These are phyloP conservation scores for Antrozous pallidus DNA, from an alignment of 2,797 vertebrate species.

Conservation along the genomic window DNA sequence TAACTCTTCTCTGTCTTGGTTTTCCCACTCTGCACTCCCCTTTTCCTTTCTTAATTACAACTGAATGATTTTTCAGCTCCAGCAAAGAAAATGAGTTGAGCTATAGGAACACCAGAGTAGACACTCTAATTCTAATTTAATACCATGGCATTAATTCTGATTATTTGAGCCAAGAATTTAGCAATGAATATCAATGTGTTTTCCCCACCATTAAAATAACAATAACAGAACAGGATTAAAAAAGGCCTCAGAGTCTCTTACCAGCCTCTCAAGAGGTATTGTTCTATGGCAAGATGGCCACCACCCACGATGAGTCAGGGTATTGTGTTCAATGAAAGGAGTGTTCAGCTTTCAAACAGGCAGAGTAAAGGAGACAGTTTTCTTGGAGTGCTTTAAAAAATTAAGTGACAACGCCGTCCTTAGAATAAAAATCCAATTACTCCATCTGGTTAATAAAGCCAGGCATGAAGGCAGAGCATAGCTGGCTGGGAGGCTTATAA, in stretches of 20 bases:
- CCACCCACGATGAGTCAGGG: slow-evolving; percentile 33
- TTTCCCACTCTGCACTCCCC: not conserved
- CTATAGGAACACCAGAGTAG: slow-evolving; percentile 43
- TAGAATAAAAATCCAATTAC: slow-evolving; percentile 63
- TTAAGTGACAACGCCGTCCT: slow-evolving; percentile 55
- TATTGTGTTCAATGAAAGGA: not conserved
- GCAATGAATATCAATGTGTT: slow-evolving; percentile 54
- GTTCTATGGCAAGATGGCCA: slow-evolving; percentile 46
- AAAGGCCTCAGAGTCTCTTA: slow-evolving; percentile 38
- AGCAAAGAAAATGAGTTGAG: slow-evolving; percentile 56
- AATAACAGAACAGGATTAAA: slow-evolving; percentile 8
- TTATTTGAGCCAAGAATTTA: slow-evolving; percentile 60
- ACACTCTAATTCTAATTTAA: slow-evolving; percentile 67
- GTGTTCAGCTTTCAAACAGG: not conserved
- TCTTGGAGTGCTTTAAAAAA: slow-evolving; percentile 69
- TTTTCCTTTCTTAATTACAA: slow-evolving; percentile 45
- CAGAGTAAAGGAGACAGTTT: not conserved
- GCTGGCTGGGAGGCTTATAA: not conserved
- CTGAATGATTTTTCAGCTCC: slow-evolving; percentile 47
- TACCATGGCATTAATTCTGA: slow-evolving; percentile 54
- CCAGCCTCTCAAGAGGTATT: not conserved
- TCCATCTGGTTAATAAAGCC: slow-evolving; percentile 56
- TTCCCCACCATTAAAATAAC: slow-evolving; percentile 19
- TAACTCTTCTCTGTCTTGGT: not conserved
- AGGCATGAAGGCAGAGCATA: not conserved